phyloP scores from a whole-genome alignment of 1,140 invertebrate species.

The Thrips palmi region DNA sequence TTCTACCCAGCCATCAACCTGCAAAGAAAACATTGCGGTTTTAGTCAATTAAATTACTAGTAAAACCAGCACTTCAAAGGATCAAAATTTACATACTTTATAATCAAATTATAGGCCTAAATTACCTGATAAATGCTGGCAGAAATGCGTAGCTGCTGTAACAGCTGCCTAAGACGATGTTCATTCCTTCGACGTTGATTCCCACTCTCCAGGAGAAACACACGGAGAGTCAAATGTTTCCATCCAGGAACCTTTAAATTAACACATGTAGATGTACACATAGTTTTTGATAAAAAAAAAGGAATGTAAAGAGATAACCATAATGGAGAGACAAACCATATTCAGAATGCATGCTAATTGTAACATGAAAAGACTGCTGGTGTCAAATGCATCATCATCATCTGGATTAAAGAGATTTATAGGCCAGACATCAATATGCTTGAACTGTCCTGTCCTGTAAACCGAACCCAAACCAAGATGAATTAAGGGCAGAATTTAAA shows the following conservation, averaged over 20 bases:
- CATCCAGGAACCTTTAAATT: conserved; percentile 37
- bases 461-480: conserved; percentile 5
- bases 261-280: not conserved
- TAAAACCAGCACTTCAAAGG: too few species aligned
- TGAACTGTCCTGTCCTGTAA: conserved; percentile 24
- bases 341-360: conserved; percentile 93
- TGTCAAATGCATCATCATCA: conserved; percentile 60
- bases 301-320: not conserved
- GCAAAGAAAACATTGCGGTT: not conserved
- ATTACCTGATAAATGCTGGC: conserved; percentile 37
- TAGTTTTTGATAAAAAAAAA: not conserved
- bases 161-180: conserved; percentile 27
- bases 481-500: conserved; percentile 4
- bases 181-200: conserved; percentile 20
- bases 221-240: conserved; percentile 59
- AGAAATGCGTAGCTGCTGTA: conserved; percentile 41
- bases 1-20: conserved; percentile 17
- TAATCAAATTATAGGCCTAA: too few species aligned
- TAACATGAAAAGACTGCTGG: conserved; percentile 83
- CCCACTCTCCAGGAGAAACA: conserved; percentile 56
- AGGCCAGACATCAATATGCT: conserved; percentile 95
- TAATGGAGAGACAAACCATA: conserved; percentile 40
- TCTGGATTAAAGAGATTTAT: conserved; percentile 68
- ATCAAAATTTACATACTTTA: too few species aligned
- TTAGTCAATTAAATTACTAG: too few species aligned